phyloP scores from a whole-genome alignment of 35 echinoderm and acorn worm genomes.

The Heliocidaris erythrogramma region DNA sequence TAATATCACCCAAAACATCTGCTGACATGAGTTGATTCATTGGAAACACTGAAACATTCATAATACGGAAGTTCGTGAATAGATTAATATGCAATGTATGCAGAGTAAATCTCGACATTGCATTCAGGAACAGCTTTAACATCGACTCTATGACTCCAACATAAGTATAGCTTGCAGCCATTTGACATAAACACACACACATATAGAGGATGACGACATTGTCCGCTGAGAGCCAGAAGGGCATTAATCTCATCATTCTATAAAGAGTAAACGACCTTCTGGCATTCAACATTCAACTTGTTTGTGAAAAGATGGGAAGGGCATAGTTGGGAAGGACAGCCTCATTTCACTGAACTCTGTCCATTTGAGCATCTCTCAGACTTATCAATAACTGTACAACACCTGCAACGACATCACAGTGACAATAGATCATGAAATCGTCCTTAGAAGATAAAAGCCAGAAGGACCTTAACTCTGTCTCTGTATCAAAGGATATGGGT shows the following conservation, averaged over 20 bases:
- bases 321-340: too few species aligned
- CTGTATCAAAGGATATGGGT: too few species aligned
- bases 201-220: too few species aligned
- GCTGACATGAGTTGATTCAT: neutral
- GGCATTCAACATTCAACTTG: too few species aligned
- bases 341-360: too few species aligned
- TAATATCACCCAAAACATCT: neutral
- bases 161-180: neutral
- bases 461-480: neutral
- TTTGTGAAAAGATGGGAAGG: too few species aligned
- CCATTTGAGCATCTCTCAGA: too few species aligned
- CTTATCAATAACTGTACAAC: neutral
- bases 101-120: neutral
- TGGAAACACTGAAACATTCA: neutral
- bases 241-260: too few species aligned
- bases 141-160: neutral
- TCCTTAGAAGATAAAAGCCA: neutral
- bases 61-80: neutral
- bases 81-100: neutral
- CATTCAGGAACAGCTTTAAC: neutral
- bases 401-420: neutral
- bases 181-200: neutral
- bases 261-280: too few species aligned
- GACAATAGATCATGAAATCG: too few species aligned
- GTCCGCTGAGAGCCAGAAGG: too few species aligned